Percentiles rank a stretch among this genome's conserved stretches.
phyloP scores from a whole-genome alignment of 2,888 invertebrate genomes.

The Caenorhabditis sp. region DNA sequence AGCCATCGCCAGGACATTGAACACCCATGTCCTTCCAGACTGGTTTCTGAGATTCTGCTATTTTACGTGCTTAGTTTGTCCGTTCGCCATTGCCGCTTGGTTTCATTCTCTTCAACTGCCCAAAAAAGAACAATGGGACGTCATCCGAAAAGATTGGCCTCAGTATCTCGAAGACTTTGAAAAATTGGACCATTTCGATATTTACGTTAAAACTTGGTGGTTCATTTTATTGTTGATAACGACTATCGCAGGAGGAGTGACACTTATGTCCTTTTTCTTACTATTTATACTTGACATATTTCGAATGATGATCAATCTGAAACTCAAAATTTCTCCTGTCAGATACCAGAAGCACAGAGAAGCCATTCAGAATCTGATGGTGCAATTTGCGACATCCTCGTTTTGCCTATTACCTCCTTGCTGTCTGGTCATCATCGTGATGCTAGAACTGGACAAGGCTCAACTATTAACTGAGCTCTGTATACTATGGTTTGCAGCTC shows the following conservation, averaged over 20 bases:
- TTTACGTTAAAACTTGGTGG: constrained; percentile 5
- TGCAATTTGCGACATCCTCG: constrained; percentile 1
- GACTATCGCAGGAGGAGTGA: not conserved
- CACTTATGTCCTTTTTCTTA: not conserved
- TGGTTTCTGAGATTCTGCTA: not conserved
- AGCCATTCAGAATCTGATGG: constrained; percentile 21
- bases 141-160: not conserved
- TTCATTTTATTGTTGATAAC: not conserved
- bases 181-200: not conserved
- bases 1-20: not conserved
- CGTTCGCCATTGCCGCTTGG: not conserved
- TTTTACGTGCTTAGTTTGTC: not conserved
- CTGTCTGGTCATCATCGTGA: not conserved
- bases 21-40: not conserved
- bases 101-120: not conserved
- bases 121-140: not conserved
- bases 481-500: not conserved
- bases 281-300: not conserved
- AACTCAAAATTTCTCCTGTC: constrained; percentile 1
- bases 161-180: not conserved
- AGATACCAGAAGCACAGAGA: not conserved
- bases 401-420: not conserved
- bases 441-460: not conserved
- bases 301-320: constrained; percentile 4
- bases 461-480: constrained; percentile 3